Evolutionary conservation across 1,140 invertebrate species (phyloP).

Genomic region (Drosophila simulans): DNA sequence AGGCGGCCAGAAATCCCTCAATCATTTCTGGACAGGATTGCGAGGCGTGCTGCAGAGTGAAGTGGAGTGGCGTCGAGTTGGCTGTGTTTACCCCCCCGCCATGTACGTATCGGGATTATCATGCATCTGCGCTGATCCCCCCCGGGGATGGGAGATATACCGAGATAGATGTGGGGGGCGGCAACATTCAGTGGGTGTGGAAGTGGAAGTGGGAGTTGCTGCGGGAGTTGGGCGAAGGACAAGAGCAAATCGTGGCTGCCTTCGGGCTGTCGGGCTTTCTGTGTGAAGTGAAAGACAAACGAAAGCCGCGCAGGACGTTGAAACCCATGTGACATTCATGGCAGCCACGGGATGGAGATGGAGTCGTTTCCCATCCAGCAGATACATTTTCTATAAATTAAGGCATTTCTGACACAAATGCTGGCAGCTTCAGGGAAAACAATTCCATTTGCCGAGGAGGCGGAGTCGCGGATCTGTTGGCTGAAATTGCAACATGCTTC

Average conservation of each 20-base stretch:
- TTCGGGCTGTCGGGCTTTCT: slow-evolving; percentile 34
- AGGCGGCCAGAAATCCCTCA: slow-evolving; percentile 68
- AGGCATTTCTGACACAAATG: slow-evolving; percentile 64
- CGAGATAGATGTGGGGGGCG: slow-evolving; percentile 15
- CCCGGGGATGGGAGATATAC: slow-evolving; percentile 17
- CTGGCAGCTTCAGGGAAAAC: slow-evolving; percentile 52
- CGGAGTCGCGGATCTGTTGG: slow-evolving; percentile 40
- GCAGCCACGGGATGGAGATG: slow-evolving; percentile 25
- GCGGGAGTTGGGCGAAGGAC: slow-evolving; percentile 5
- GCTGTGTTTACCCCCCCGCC: slow-evolving; percentile 26
- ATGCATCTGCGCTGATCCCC: slow-evolving; percentile 52
- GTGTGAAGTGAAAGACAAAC: slow-evolving; percentile 60
- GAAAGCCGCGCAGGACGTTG: slow-evolving; percentile 56
- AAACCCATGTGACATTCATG: slow-evolving; percentile 54
- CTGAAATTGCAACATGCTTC: slow-evolving; percentile 48
- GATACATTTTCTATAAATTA: slow-evolving; percentile 78
- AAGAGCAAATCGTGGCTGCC: slow-evolving; percentile 15
- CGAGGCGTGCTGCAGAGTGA: slow-evolving; percentile 13
- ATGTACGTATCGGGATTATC: slow-evolving; percentile 52
- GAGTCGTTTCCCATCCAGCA: slow-evolving; percentile 39
- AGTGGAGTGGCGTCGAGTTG: slow-evolving; percentile 9
- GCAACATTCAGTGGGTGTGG: neutral
- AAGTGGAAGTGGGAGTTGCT: neutral
- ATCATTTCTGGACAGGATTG: slow-evolving; percentile 71
- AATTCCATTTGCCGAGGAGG: slow-evolving; percentile 64